A percentile compares a stretch with the other conserved stretches of the same genome.
Evolutionary conservation across 2,888 invertebrate species (phyloP).

Genomic region (Acanthosepion pharaonis): DNA sequence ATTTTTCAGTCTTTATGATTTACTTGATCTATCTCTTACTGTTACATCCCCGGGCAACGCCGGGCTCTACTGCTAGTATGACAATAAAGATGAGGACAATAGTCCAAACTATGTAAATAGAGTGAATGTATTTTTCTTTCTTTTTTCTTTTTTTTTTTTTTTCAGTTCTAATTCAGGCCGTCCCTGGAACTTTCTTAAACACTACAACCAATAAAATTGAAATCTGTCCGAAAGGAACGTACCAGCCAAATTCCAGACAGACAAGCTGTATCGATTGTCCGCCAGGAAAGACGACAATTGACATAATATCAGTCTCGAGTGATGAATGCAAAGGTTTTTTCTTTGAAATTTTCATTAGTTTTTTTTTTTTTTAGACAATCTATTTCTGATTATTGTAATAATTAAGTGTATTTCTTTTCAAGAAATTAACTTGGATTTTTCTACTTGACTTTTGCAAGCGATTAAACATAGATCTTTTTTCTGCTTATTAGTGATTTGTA

Average conservation of each 20-base stretch:
- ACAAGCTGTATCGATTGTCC: not conserved
- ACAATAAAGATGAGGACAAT: no score
- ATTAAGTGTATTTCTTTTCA: not conserved
- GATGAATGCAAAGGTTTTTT: not conserved
- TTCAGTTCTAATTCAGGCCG: not conserved
- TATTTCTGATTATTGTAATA: not conserved
- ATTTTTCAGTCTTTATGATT: no score
- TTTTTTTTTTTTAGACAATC: not conserved
- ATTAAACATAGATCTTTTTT: not conserved
- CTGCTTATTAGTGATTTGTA: not conserved
- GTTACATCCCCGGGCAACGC: no score
- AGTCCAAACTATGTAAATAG: no score
- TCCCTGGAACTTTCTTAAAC: not conserved
- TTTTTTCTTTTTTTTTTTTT: not conserved
- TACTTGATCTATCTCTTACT: no score
- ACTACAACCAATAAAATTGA: not conserved
- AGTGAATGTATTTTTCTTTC: not conserved
- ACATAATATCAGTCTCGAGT: not conserved
- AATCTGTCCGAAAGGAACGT: slow-evolving; percentile 13
- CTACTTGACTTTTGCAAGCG: not conserved
- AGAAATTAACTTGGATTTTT: not conserved
- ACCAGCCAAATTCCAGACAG: not conserved
- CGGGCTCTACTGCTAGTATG: no score
- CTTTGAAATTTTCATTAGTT: no score
- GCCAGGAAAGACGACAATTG: not conserved